Conservation (phyloP, 2,113 vertebrate genomes). For the Alosa alosa region DNA sequence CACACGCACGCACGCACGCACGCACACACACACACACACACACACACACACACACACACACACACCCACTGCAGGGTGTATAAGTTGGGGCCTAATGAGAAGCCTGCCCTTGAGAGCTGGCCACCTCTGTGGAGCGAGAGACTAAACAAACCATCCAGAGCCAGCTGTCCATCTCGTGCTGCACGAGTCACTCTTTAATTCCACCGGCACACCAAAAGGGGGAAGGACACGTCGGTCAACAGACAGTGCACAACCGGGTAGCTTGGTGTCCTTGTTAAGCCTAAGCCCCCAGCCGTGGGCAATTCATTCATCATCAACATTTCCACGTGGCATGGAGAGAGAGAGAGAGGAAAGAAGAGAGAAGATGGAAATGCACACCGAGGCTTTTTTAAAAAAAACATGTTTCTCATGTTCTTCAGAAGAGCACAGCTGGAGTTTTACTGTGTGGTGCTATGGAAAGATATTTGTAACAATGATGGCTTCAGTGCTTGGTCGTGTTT, state of each 20-base stretch:
- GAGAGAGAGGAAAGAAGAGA: not conserved
- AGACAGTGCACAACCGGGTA: too few relatives aligned
- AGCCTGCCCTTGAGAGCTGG: conserved; percentile 50
- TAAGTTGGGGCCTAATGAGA: conserved; percentile 56
- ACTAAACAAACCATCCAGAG: conserved; percentile 58
- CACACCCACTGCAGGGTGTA: conserved; percentile 36
- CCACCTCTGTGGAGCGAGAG: conserved; percentile 50
- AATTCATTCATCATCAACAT: not conserved
- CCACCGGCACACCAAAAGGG: not conserved
- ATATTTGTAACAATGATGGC: conserved; percentile 60
- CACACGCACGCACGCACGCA: too few relatives aligned
- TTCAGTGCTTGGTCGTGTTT: conserved; percentile 48
- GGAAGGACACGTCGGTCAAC: not conserved
- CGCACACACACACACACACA: too few relatives aligned
- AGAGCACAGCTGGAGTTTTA: conserved; percentile 57
- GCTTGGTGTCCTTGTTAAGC: not conserved
- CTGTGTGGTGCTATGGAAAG: conserved; percentile 39
- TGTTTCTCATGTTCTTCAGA: not conserved
- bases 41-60: not conserved
- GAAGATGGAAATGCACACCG: not conserved
- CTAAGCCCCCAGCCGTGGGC: not conserved
- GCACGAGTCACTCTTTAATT: conserved; percentile 19
- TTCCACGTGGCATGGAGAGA: not conserved
- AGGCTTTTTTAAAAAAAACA: not conserved
- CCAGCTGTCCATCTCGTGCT: conserved; percentile 49